Evolutionary conservation across 2,113 vertebrate genomes (phyloP).

Genomic region (Dolichallabes microphthalmus): DNA sequence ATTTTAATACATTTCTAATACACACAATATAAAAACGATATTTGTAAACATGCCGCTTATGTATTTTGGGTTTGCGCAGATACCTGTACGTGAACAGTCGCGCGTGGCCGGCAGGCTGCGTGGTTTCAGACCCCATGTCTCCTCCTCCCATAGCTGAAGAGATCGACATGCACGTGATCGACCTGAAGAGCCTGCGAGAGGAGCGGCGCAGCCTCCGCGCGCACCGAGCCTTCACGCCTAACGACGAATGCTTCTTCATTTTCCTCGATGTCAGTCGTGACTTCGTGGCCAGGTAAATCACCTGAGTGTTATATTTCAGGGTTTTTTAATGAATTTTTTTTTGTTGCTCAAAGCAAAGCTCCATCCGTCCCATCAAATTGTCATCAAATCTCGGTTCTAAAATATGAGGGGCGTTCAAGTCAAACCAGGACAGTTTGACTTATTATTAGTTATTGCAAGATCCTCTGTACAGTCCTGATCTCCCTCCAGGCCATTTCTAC

Average conservation of each 20-base stretch:
- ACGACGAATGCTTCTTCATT: slow-evolving; percentile 96
- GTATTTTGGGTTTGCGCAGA: slow-evolving; percentile 64
- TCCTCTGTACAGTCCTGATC: too few relatives aligned
- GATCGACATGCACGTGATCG: slow-evolving; percentile 91
- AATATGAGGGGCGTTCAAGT: neutral
- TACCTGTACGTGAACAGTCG: slow-evolving; percentile 96
- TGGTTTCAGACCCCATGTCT: slow-evolving; percentile 92
- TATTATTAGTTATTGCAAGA: too few relatives aligned
- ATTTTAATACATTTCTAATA: too few relatives aligned
- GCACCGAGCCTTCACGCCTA: slow-evolving; percentile 91
- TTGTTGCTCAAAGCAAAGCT: too few relatives aligned
- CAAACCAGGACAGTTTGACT: too few relatives aligned
- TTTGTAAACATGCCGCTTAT: neutral
- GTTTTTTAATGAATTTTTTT: too few relatives aligned
- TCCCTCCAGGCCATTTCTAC: too few relatives aligned
- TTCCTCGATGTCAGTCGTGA: slow-evolving; percentile 95
- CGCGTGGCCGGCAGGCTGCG: slow-evolving; percentile 86
- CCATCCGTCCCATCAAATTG: neutral
- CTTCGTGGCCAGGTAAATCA: slow-evolving; percentile 88
- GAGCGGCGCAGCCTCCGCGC: slow-evolving; percentile 86
- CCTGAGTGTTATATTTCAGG: too few relatives aligned
- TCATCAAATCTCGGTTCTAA: neutral
- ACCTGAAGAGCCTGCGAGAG: slow-evolving; percentile 90
- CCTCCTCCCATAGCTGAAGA: slow-evolving; percentile 93
- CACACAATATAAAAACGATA: neutral